Conservation (phyloP, 2,113 vertebrate genomes). For the Megalops atlanticus region DNA sequence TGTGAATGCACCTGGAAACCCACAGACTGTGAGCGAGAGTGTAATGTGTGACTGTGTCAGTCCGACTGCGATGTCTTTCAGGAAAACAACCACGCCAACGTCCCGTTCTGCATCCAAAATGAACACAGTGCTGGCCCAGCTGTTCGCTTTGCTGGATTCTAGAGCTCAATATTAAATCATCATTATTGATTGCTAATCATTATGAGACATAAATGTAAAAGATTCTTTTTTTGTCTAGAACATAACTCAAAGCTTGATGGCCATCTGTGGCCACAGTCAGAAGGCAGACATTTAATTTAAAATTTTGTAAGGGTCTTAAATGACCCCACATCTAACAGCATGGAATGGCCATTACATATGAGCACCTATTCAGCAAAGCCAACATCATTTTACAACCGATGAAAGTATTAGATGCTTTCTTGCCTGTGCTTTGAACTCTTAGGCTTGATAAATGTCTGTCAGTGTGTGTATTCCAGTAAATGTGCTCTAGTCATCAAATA, state of each 20-base stretch:
- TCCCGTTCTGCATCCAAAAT: background rate
- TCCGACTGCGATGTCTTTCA: background rate
- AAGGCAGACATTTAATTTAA: too few species aligned
- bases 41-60: background rate
- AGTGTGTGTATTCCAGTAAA: background rate
- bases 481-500: background rate
- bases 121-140: background rate
- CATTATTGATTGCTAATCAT: too few species aligned
- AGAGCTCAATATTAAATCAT: conserved; percentile 4
- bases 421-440: background rate
- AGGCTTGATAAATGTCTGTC: conserved; percentile 18
- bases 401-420: background rate
- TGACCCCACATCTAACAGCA: background rate
- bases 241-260: background rate
- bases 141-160: conserved; percentile 25
- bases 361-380: conserved; percentile 25
- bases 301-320: background rate
- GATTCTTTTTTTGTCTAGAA: background rate
- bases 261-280: background rate
- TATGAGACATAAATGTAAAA: background rate
- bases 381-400: background rate
- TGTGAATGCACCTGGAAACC: conserved; percentile 47
- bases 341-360: background rate
- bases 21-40: conserved; percentile 31
- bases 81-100: background rate